These are phyloP conservation scores for Brevimyrus niger DNA, from an alignment of 2,113 vertebrate genomes.

Conservation along the genomic window DNA sequence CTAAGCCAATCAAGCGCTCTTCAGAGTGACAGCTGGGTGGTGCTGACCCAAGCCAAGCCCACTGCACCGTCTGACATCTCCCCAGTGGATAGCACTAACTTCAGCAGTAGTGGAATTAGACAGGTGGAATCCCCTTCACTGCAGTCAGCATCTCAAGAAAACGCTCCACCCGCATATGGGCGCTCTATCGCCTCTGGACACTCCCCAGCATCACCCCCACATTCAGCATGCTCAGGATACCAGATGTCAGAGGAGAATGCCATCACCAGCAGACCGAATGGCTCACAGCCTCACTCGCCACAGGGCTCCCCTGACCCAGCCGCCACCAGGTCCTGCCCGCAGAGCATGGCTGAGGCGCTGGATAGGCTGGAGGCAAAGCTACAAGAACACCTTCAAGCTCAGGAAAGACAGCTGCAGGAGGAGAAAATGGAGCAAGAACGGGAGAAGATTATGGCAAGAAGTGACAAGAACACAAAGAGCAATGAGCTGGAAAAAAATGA, in stretches of 20 bases:
- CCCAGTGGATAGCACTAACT: background rate
- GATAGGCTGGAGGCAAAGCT: constrained; percentile 33
- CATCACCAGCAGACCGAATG: constrained; percentile 47
- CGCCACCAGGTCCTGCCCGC: constrained; percentile 21
- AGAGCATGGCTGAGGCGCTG: constrained; percentile 15
- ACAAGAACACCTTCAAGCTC: constrained; percentile 32
- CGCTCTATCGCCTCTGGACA: background rate
- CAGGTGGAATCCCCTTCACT: constrained; percentile 16
- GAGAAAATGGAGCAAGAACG: constrained; percentile 48
- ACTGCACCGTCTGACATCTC: constrained; percentile 22
- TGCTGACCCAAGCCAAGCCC: constrained; percentile 28
- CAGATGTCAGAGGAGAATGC: constrained; percentile 33
- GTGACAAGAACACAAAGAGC: constrained; percentile 12
- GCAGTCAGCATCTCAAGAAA: constrained; percentile 13
- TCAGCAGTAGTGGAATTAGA: constrained; percentile 32
- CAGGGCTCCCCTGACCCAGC: constrained; percentile 19
- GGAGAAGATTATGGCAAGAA: constrained; percentile 25
- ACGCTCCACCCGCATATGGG: background rate
- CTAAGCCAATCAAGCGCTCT: constrained; percentile 25
- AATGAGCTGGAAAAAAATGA: background rate
- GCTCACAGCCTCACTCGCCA: constrained; percentile 20
- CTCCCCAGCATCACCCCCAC: constrained; percentile 25
- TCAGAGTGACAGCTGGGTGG: constrained; percentile 20
- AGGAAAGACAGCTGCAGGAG: constrained; percentile 26
- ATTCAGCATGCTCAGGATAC: constrained; percentile 33